Base-by-base conservation (phyloP, 2,113 vertebrate species). In the Gorilla gorilla region DNA sequence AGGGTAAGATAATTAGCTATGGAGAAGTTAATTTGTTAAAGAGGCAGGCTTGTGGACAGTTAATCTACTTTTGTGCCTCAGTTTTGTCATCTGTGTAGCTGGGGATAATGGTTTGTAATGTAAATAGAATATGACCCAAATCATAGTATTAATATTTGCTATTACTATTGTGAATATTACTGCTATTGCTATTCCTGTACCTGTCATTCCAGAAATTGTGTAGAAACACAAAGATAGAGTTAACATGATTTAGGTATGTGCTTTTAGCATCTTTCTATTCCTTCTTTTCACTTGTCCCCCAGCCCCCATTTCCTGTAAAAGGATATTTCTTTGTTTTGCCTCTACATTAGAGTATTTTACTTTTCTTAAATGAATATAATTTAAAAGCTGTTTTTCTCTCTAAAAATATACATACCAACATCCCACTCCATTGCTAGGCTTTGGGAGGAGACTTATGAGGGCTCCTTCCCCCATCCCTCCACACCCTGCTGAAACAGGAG, bases 321-420 rank as follows among this genome's bases (percentile, higher is more conserved):
- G 30, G 5, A 45, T 85, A 18, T 76, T 88, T 90, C 35, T 90
- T 50, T 80, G 5, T 57, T 48, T 0, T 80, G 17, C 4, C 25
- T 82, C 27, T 66, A 6, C 48, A 11, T 78, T 81, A 32, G n/a
- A 32, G 11, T 70, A 45, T 50, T 90, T 96, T 96, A 52, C 55
- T 50, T 87, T 94, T 89, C 61, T 92, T 80, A 72, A 84, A 7
- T 93, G 30, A 91, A 78, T 83, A 59, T 73, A 52, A 12, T 68
- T 84, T n/a, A 64, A 30, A 10, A 61, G 3, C 22, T 59, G 23
- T 48, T n/a, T 93, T 66, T 55, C 45, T 59, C 50, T 55, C 90
- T 8, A 83, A 55, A 85, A 59, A 48, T 72, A 17, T 50, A 35
- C 6, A 52, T 32, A 72, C 8, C 4, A 80, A n/a, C 45, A 68